These are phyloP conservation scores for Leucophenga maculata DNA, from an alignment of 2,888 invertebrate genomes.

Conservation along the genomic window DNA sequence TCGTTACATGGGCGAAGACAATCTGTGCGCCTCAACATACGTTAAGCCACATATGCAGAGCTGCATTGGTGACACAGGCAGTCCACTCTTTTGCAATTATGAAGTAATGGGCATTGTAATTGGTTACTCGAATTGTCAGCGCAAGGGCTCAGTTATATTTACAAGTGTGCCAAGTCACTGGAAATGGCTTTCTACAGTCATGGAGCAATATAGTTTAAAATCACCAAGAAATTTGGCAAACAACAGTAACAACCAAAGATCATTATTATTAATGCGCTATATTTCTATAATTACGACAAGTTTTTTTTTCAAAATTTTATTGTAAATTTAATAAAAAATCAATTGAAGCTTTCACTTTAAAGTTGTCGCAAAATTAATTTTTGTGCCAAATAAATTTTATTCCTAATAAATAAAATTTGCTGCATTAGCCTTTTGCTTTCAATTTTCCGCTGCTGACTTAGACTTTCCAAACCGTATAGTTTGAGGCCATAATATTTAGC, in stretches of 20 bases:
- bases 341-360: no score
- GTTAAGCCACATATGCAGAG: not conserved
- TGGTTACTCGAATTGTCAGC: not conserved
- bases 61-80: constrained; percentile 6
- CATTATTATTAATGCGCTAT: constrained; percentile 22
- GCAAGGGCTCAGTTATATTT: not conserved
- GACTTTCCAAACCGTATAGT: no score
- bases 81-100: not conserved
- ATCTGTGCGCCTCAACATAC: not conserved
- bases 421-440: no score
- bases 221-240: not conserved
- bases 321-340: no score
- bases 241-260: constrained; percentile 30
- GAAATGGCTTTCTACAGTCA: not conserved
- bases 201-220: no score
- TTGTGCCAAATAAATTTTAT: no score
- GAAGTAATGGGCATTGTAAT: constrained; percentile 5
- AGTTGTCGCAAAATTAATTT: no score
- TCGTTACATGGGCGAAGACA: not conserved
- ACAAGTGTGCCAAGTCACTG: not conserved
- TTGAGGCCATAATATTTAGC: no score
- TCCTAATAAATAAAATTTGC: no score
- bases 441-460: no score
- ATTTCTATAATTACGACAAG: no score
- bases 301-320: no score